Conservation (phyloP, 37 sponge, comb jelly and placozoan species). For the Dysidea cf. avara region DNA sequence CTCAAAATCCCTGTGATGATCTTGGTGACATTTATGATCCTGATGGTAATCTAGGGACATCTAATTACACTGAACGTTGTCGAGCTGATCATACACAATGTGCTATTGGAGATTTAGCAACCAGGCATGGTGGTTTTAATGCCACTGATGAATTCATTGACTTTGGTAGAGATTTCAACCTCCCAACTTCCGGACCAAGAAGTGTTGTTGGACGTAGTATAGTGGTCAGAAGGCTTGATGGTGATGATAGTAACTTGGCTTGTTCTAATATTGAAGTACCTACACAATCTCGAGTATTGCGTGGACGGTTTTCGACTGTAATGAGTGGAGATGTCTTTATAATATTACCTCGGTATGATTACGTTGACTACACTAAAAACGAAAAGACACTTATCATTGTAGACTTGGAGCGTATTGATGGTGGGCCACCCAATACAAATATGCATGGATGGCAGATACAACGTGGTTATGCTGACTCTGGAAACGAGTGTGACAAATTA, state of each 20-base stretch:
- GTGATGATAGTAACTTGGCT: not conserved
- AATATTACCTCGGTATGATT: constrained; percentile 8
- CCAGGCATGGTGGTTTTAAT: constrained; percentile 11
- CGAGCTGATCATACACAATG: not conserved
- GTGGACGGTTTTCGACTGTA: constrained; percentile 9
- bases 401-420: constrained; percentile 34
- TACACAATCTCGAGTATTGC: not conserved
- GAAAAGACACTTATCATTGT: constrained; percentile 3
- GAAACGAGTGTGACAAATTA: not conserved
- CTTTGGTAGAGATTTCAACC: not conserved
- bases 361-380: constrained; percentile 15
- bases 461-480: not conserved
- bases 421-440: not conserved
- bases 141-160: constrained; percentile 31
- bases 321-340: constrained; percentile 46
- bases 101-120: constrained; percentile 44
- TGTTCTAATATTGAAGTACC: constrained; percentile 65
- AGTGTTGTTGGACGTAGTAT: constrained; percentile 57
- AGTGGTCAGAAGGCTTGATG: constrained; percentile 26
- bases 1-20: constrained; percentile 35
- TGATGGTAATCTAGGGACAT: not conserved
- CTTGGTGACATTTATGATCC: constrained; percentile 47
- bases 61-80: not conserved
- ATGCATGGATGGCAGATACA: constrained; percentile 20
- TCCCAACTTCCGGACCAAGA: constrained; percentile 18